phyloP scores from a whole-genome alignment of 2,797 vertebrate genomes.

The Lutjanus argentimaculatus region DNA sequence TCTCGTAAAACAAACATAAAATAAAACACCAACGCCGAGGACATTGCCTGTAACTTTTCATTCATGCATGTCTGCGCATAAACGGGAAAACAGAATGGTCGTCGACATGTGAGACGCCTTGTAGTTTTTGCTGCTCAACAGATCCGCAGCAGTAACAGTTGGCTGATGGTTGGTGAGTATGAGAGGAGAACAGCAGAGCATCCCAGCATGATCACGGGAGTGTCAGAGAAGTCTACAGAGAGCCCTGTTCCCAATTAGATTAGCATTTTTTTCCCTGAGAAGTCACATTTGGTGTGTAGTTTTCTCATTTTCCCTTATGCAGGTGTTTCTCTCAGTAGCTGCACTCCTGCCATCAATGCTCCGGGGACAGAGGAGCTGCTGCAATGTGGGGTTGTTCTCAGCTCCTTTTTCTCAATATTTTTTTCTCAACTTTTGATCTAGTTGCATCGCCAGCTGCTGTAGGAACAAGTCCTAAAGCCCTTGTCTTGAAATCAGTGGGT shows the following conservation, averaged over 20 bases:
- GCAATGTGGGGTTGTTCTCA: not conserved
- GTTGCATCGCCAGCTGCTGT: not conserved
- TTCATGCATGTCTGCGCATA: not conserved
- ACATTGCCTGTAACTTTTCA: conserved; percentile 11
- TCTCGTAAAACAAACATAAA: conserved; percentile 39
- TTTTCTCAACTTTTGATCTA: not conserved
- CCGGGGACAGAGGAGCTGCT: not conserved
- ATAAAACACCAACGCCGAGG: not conserved
- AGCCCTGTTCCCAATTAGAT: not conserved
- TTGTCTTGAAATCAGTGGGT: no score
- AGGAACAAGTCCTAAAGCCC: no score
- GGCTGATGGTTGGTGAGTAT: conserved; percentile 1
- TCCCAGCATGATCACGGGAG: not conserved
- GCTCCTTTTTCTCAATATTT: not conserved
- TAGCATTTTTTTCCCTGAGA: not conserved
- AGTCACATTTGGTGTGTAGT: not conserved
- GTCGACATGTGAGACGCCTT: not conserved
- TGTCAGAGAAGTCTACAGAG: conserved; percentile 11
- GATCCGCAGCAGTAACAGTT: conserved; percentile 8
- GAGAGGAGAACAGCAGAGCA: not conserved
- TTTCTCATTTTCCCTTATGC: conserved; percentile 4
- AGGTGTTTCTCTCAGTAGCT: conserved; percentile 21
- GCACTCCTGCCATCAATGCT: not conserved
- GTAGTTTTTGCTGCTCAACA: conserved; percentile 12
- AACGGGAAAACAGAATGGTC: not conserved